A percentile compares a stretch with the other conserved stretches of the same genome.
Evolutionary conservation across 2,113 vertebrate genomes (phyloP).

Genomic region (Erythrocercus mccallii): DNA sequence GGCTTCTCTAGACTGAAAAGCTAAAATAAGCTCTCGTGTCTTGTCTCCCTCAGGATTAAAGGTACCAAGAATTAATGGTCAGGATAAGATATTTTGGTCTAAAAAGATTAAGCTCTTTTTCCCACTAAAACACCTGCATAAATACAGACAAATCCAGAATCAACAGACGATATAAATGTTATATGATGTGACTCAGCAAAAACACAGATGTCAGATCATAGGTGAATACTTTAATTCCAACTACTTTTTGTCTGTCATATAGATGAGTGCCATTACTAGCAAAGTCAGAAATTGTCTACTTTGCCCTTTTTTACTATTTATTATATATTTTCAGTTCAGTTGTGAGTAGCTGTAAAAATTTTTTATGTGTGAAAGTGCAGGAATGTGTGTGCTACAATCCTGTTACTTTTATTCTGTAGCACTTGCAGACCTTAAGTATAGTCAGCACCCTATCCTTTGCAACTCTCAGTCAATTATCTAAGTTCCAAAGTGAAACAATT

Average conservation of each 20-base stretch:
- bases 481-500: not conserved
- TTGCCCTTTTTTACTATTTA: not conserved
- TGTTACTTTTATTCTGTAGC: not conserved
- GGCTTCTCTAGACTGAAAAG: not conserved
- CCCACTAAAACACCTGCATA: not conserved
- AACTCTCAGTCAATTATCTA: not conserved
- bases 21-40: not conserved
- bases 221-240: not conserved
- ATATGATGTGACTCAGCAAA: not conserved
- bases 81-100: not conserved
- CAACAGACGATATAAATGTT: not conserved
- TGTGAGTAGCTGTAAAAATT: not conserved
- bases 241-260: not conserved
- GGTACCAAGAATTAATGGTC: not conserved
- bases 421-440: not conserved
- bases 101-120: not conserved
- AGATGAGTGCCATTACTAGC: not conserved
- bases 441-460: not conserved
- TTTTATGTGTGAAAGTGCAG: not conserved
- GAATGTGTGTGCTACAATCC: not conserved
- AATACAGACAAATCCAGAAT: slow-evolving; percentile 8
- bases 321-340: not conserved
- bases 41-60: not conserved
- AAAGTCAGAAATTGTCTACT: not conserved
- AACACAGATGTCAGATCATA: not conserved